Evolutionary conservation across 2,113 vertebrate genomes (phyloP).

Genomic region (Actinemys pallida): DNA sequence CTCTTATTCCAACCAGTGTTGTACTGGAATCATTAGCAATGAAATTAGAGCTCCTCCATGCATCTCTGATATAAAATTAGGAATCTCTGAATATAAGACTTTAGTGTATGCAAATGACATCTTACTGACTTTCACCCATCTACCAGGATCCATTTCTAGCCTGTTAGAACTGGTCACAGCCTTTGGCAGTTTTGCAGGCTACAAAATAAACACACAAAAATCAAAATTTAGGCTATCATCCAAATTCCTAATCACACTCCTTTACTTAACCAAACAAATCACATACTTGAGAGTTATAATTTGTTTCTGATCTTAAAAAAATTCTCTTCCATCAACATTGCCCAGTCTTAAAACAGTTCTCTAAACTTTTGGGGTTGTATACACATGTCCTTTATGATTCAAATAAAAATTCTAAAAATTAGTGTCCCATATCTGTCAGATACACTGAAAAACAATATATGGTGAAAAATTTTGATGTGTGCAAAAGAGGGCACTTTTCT

Average conservation of each 20-base stretch:
- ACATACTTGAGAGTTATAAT: not conserved
- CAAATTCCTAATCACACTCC: not conserved
- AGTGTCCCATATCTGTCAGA: not conserved
- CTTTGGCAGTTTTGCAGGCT: not conserved
- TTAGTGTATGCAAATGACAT: not conserved
- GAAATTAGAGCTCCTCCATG: not conserved
- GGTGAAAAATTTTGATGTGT: not conserved
- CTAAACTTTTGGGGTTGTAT: not conserved
- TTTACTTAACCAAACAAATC: not conserved
- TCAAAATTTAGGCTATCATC: not conserved
- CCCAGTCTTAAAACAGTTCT: not conserved
- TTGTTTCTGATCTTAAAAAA: not conserved
- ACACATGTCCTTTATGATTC: not conserved
- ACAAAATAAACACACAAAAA: not conserved
- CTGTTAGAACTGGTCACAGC: not conserved
- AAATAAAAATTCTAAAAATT: not conserved
- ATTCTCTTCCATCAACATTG: not conserved
- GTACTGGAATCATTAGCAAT: not conserved
- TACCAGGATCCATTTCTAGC: not conserved
- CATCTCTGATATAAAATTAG: too few relatives aligned
- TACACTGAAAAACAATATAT: not conserved
- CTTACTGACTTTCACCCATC: not conserved
- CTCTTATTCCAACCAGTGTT: not conserved
- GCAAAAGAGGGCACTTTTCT: not conserved
- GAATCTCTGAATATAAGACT: too few relatives aligned